Evolutionary conservation across 2,797 vertebrate species (phyloP), one percentile per base, ranked within the genome.

Genomic region (Tolypeutes matacus): DNA sequence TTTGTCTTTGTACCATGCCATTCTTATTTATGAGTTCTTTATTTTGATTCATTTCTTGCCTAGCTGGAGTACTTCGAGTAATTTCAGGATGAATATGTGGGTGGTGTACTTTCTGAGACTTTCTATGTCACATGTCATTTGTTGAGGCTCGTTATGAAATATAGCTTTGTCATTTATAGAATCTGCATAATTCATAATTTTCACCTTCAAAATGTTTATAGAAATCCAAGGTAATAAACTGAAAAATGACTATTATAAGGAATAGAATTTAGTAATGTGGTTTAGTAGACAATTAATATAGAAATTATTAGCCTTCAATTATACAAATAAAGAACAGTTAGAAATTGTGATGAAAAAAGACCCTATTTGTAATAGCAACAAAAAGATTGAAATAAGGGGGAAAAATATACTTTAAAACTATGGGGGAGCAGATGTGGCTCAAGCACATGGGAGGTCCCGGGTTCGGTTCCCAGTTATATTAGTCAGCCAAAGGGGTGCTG

Each of bases 31-130:
- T 1, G 25, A 69, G 49, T 72, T 36, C 75, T 93, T 86, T 49
- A 42, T 46, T 86, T 83, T 77, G 36, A 88, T 80, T 93, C 72
- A 67, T 62, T 73, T 93, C 80, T 89, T 93, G 58, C 20, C 95
- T 76, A 93, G 83, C 64, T 88, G 21, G 10, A 67, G 51, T 42
- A 58, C 69, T 95, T 80, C 2, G 31, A 96, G 93, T 83, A 75
- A 70, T 65, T 72, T 84, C 94, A 89, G n/a, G 42, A 83, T 23
- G 15, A 64, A 34, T 49, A 34, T 58, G 88, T 86, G 93, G 80
- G 80, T 78, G 39, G 60, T 88, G 51, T 78, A 75, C 75, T 90
- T 96, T 82, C 70, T 87, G 58, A 65, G 70, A 60, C 8, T 90
- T 58, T 51, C 6, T 29, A 60, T 25, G 42, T 86, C 78, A 51